Evolutionary conservation across 2,797 vertebrate species (phyloP).

Genomic region (Epinephelus malabaricus): DNA sequence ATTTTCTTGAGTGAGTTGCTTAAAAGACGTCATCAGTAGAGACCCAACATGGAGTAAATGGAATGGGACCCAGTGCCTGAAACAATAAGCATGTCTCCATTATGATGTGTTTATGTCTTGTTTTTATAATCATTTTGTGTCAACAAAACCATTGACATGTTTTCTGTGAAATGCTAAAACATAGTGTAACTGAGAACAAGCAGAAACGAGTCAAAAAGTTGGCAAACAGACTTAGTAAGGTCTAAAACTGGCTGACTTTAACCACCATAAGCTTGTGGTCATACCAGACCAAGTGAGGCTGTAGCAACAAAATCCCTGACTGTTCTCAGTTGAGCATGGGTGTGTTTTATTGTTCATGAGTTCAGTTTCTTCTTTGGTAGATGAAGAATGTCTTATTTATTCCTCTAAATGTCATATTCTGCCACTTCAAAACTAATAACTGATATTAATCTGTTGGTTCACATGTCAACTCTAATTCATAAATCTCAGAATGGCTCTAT

Average conservation of each 20-base stretch:
- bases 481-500: constrained; percentile 24
- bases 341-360: constrained; percentile 1
- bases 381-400: constrained; percentile 9
- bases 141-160: background rate
- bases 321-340: background rate
- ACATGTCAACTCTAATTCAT: constrained; percentile 4
- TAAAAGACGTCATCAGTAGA: too few relatives aligned
- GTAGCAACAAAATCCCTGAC: background rate
- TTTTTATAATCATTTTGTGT: background rate
- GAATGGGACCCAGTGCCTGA: too few relatives aligned
- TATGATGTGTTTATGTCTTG: background rate
- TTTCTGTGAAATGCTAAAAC: background rate
- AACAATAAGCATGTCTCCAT: too few relatives aligned
- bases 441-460: background rate
- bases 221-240: background rate
- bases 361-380: background rate
- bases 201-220: background rate
- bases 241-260: background rate
- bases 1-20: too few relatives aligned
- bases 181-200: background rate
- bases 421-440: background rate
- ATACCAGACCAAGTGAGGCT: background rate
- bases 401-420: background rate
- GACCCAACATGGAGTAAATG: too few relatives aligned
- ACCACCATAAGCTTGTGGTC: background rate